Evolutionary conservation across 2,888 invertebrate species (phyloP).

Genomic region (Pediacus dermestoides): DNA sequence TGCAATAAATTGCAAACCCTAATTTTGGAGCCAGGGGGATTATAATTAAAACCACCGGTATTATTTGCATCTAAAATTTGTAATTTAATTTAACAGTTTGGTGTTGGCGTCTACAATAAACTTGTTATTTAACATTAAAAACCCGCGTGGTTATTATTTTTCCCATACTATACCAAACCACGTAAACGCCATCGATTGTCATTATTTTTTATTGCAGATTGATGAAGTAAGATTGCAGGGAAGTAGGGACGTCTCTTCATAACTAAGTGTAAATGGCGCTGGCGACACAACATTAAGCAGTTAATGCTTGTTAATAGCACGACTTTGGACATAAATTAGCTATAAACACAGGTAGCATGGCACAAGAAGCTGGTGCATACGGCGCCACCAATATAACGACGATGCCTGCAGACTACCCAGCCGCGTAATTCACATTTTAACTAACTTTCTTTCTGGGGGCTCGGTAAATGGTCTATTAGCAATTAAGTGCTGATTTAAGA

Average conservation of each 20-base stretch:
- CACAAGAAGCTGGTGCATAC: conserved; percentile 17
- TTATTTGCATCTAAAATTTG: conserved; percentile 1
- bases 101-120: neutral
- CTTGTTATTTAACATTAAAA: neutral
- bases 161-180: conserved; percentile 17
- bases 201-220: conserved; percentile 25
- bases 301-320: conserved; percentile 45
- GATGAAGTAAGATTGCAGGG: conserved; percentile 19
- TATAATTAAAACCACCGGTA: conserved; percentile 2
- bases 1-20: conserved; percentile 2
- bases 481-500: conserved; percentile 33
- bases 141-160: neutral
- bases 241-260: conserved; percentile 23
- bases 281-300: conserved; percentile 42
- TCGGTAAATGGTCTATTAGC: conserved; percentile 30
- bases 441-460: conserved; percentile 26
- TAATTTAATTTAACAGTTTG: conserved; percentile 1
- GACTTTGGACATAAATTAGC: conserved; percentile 42
- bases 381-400: too few relatives aligned
- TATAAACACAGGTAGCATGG: conserved; percentile 35
- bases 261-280: conserved; percentile 36
- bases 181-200: conserved; percentile 25
- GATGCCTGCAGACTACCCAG: conserved; percentile 4
- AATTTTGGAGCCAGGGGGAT: conserved; percentile 1
- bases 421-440: conserved; percentile 17